Evolutionary conservation across 2,797 vertebrate species (phyloP).

Genomic region (Oreortyx pictus): DNA sequence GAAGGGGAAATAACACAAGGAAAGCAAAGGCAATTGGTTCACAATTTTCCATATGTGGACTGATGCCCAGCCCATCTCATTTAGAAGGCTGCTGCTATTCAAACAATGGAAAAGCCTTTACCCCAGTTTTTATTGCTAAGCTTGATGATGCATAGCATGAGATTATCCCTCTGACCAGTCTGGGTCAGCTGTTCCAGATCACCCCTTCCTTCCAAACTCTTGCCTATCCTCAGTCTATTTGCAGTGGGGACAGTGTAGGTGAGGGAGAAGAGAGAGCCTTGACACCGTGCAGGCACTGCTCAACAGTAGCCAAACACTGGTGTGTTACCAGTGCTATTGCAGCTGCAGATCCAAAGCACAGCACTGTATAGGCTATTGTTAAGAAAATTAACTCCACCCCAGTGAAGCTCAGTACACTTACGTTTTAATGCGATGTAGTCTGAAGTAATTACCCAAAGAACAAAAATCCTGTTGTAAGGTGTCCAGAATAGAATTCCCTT

Average conservation of each 20-base stretch:
- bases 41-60: background rate
- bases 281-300: background rate
- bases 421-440: background rate
- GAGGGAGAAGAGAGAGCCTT: background rate
- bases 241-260: background rate
- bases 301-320: background rate
- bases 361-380: background rate
- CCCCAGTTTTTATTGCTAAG: background rate
- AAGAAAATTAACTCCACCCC: background rate
- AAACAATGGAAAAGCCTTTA: background rate
- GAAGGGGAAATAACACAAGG: background rate
- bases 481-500: background rate
- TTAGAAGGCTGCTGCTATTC: too few relatives aligned
- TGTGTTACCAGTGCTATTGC: background rate
- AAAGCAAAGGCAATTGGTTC: background rate
- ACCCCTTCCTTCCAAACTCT: background rate
- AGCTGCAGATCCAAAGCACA: background rate
- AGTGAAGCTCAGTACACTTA: background rate
- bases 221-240: background rate
- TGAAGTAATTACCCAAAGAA: background rate
- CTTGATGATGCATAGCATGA: fast-evolving
- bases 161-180: background rate
- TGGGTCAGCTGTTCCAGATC: background rate
- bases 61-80: background rate
- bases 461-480: background rate